Conservation (phyloP, 2,797 vertebrate species). For the Ceyx erithaca region DNA sequence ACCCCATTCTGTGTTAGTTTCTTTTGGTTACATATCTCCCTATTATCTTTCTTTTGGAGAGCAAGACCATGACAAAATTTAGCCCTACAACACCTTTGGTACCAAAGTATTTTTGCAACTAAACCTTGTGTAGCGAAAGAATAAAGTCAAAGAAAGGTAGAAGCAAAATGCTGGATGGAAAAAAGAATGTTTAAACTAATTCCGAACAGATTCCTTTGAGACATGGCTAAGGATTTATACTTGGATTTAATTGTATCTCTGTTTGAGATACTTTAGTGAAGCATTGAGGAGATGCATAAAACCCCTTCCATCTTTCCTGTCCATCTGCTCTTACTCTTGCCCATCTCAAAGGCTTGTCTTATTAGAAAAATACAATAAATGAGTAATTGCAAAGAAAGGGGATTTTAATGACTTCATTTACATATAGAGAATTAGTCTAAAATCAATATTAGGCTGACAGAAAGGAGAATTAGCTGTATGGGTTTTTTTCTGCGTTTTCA, state of each 20-base stretch:
- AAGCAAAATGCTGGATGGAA: neutral
- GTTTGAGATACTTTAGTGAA: neutral
- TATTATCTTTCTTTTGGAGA: neutral
- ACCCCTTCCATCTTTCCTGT: neutral
- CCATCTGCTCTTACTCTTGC: neutral
- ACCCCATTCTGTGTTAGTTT: neutral
- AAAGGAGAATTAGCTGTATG: constrained; percentile 33
- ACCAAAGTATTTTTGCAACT: neutral
- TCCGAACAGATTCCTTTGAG: neutral
- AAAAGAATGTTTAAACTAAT: neutral
- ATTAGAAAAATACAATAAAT: constrained; percentile 58
- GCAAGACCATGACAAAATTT: neutral
- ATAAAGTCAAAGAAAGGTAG: neutral
- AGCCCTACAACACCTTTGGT: neutral
- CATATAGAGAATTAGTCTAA: constrained; percentile 63
- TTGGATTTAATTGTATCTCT: neutral
- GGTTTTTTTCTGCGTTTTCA: constrained; percentile 43
- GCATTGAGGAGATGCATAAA: neutral
- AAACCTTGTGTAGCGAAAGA: neutral
- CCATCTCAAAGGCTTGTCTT: neutral
- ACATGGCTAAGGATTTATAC: neutral
- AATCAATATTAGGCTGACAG: constrained; percentile 67
- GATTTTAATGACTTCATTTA: constrained; percentile 71
- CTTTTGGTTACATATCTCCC: neutral
- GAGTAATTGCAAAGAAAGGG: constrained; percentile 45